A percentile compares a stretch with the other conserved stretches of the same genome.
phyloP scores from a whole-genome alignment of 2,113 vertebrate genomes.

The Polypterus bichir region DNA sequence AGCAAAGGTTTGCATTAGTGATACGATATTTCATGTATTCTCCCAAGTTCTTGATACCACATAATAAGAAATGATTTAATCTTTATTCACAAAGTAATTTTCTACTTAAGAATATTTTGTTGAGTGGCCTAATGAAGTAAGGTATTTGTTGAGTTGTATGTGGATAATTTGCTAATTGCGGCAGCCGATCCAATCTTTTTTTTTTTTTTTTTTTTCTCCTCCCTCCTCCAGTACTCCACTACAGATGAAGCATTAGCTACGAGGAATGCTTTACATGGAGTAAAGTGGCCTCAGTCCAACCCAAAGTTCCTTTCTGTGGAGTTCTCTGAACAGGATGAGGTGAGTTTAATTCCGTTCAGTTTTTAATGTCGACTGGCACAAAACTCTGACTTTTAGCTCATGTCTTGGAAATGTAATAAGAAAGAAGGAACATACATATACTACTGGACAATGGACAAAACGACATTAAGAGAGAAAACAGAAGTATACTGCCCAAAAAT shows the following conservation, averaged over 20 bases:
- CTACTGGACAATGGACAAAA: too few species aligned
- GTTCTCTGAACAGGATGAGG: slow-evolving; percentile 77
- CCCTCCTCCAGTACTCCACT: slow-evolving; percentile 52
- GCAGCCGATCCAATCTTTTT: neutral
- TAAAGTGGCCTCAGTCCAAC: slow-evolving; percentile 81
- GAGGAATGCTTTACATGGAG: slow-evolving; percentile 66
- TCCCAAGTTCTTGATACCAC: too few species aligned
- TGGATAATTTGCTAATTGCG: too few species aligned
- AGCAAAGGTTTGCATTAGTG: too few species aligned
- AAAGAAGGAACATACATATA: neutral
- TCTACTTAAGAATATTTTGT: too few species aligned
- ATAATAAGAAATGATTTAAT: too few species aligned
- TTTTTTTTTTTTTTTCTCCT: slow-evolving; percentile 6
- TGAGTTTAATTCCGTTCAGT: slow-evolving; percentile 21
- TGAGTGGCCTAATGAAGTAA: too few species aligned
- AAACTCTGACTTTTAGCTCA: neutral
- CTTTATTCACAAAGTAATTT: too few species aligned
- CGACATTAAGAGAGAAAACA: too few species aligned
- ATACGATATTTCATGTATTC: too few species aligned
- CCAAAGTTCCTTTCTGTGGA: slow-evolving; percentile 78
- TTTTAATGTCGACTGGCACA: neutral
- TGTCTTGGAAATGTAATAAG: neutral
- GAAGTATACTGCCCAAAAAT: too few species aligned
- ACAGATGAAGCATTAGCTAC: slow-evolving; percentile 69
- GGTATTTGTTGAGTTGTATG: too few species aligned